These are phyloP conservation scores for Leucoma salicis DNA, from an alignment of 2,888 invertebrate genomes.

Conservation along the genomic window DNA sequence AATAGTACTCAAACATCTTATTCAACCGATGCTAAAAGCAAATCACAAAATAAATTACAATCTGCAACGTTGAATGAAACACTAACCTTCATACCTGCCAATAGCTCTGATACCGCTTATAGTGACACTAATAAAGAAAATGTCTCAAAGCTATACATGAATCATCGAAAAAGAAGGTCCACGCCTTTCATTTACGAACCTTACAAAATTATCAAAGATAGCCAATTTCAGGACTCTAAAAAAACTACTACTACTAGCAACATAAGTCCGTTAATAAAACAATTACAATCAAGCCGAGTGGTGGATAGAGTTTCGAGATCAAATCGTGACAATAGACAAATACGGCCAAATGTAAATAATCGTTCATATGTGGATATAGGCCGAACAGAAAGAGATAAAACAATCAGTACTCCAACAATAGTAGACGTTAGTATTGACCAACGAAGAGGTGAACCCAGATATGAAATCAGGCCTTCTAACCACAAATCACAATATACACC, in stretches of 20 bases:
- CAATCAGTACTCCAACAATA: constrained; percentile 41
- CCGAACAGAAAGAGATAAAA: constrained; percentile 54
- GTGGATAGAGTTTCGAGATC: constrained; percentile 54
- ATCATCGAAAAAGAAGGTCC: constrained; percentile 52
- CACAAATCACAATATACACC: constrained; percentile 63
- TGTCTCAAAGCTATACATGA: constrained; percentile 32
- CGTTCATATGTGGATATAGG: constrained; percentile 65
- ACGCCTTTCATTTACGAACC: constrained; percentile 71
- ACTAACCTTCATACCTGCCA: constrained; percentile 7
- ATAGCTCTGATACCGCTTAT: constrained; percentile 33
- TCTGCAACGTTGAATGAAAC: constrained; percentile 8
- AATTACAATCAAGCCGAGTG: constrained; percentile 64
- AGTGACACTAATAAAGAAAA: constrained; percentile 44
- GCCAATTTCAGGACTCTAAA: constrained; percentile 62
- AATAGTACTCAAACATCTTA: constrained; percentile 41
- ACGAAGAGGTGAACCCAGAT: constrained; percentile 69
- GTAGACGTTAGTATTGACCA: constrained; percentile 59
- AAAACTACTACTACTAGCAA: constrained; percentile 65
- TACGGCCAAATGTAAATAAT: constrained; percentile 45
- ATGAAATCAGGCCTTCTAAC: constrained; percentile 59
- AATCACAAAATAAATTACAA: constrained; percentile 56
- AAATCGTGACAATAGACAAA: constrained; percentile 45
- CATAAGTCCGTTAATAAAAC: constrained; percentile 69
- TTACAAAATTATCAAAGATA: constrained; percentile 72
- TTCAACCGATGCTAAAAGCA: constrained; percentile 74